phyloP scores from a whole-genome alignment of 2,888 invertebrate species.

The Bedellia somnulentella region DNA sequence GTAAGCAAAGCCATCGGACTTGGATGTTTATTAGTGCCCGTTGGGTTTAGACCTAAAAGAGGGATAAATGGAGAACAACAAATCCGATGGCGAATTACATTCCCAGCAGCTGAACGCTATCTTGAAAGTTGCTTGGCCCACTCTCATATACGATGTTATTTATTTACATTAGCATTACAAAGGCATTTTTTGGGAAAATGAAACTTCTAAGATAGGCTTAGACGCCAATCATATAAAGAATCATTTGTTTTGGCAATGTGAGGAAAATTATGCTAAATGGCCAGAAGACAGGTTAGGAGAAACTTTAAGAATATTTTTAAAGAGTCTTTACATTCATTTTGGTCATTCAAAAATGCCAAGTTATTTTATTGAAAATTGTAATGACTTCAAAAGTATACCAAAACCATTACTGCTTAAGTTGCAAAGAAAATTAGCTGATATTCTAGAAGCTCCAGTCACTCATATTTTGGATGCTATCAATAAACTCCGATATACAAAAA shows the following conservation, averaged over 20 bases:
- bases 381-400: constrained; percentile 72
- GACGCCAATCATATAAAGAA: constrained; percentile 72
- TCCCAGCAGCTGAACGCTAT: constrained; percentile 75
- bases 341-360: constrained; percentile 65
- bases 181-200: constrained; percentile 72
- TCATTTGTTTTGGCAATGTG: constrained; percentile 77
- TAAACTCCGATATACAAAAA: constrained; percentile 64
- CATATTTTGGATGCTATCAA: constrained; percentile 69
- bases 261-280: constrained; percentile 71
- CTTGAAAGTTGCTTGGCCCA: constrained; percentile 72
- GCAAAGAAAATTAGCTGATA: constrained; percentile 68
- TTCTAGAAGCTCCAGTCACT: constrained; percentile 72
- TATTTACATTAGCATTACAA: constrained; percentile 69
- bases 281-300: constrained; percentile 73
- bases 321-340: constrained; percentile 64
- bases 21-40: constrained; percentile 71
- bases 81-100: constrained; percentile 78
- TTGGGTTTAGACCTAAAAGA: constrained; percentile 67
- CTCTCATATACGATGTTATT: constrained; percentile 70
- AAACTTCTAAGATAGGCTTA: constrained; percentile 65
- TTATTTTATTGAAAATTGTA: constrained; percentile 73
- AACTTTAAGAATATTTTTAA: constrained; percentile 64
- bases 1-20: constrained; percentile 66
- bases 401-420: constrained; percentile 63
- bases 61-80: constrained; percentile 63